Percentiles rank a stretch among this genome's conserved stretches.
Conservation (phyloP, 2,797 vertebrate species). For the Esox masquinongy region DNA sequence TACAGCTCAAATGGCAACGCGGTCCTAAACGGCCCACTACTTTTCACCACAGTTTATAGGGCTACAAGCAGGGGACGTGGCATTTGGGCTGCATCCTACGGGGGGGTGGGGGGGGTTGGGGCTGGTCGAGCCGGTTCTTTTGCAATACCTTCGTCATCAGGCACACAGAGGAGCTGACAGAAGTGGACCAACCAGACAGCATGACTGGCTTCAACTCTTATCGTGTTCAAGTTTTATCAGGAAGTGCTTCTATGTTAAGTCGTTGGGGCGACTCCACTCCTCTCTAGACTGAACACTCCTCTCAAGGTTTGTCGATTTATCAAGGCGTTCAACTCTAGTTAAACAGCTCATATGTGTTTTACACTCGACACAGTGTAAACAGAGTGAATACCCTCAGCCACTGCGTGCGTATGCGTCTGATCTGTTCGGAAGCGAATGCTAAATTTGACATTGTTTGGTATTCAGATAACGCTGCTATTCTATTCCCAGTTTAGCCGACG, state of each 20-base stretch:
- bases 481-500: slow-evolving; percentile 22
- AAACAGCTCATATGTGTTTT: slow-evolving; percentile 24
- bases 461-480: slow-evolving; percentile 5
- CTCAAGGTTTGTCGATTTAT: slow-evolving; percentile 25
- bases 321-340: slow-evolving; percentile 5
- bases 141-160: slow-evolving; percentile 16
- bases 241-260: slow-evolving; percentile 75
- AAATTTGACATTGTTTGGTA: slow-evolving; percentile 7
- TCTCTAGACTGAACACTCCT: slow-evolving; percentile 24
- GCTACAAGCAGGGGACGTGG: background rate
- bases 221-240: slow-evolving; percentile 88
- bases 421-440: slow-evolving; percentile 4
- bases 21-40: slow-evolving; percentile 66
- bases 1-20: slow-evolving; percentile 66
- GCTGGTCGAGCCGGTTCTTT: background rate
- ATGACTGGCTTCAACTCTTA: slow-evolving; percentile 56
- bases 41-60: slow-evolving; percentile 34
- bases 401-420: background rate
- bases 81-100: background rate
- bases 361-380: slow-evolving; percentile 12
- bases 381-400: slow-evolving; percentile 13
- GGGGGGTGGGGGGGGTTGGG: background rate
- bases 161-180: slow-evolving; percentile 38
- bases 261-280: slow-evolving; percentile 43
- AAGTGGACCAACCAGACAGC: slow-evolving; percentile 51